These are phyloP conservation scores for Oxyscelio sp. DNA, from an alignment of 2,888 invertebrate species.

Conservation along the genomic window DNA sequence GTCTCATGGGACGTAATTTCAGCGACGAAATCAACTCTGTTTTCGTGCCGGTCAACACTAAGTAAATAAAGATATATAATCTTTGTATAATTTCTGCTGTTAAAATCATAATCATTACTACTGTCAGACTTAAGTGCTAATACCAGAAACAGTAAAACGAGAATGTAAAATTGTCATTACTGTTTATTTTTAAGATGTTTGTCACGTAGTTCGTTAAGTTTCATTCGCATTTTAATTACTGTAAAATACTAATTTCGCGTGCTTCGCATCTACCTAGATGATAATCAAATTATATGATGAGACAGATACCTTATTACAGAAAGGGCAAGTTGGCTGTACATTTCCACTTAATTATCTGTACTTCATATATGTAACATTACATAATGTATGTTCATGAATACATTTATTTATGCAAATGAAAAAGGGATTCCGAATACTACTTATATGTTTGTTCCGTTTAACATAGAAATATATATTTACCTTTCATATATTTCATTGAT, in stretches of 20 bases:
- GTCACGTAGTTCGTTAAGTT: constrained; percentile 1
- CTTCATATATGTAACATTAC: neutral
- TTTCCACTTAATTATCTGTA: constrained; percentile 33
- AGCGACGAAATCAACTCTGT: constrained; percentile 44
- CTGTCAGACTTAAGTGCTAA: neutral
- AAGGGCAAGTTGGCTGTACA: constrained; percentile 28
- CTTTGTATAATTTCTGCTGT: constrained; percentile 22
- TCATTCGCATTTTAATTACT: neutral
- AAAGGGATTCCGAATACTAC: constrained; percentile 19
- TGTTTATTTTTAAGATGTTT: neutral
- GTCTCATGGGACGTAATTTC: constrained; percentile 44
- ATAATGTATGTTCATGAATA: constrained; percentile 6
- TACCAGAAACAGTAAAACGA: neutral
- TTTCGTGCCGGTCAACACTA: constrained; percentile 55
- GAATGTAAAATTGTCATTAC: neutral
- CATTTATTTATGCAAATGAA: constrained; percentile 36
- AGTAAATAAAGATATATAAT: constrained; percentile 41
- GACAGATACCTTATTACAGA: constrained; percentile 8
- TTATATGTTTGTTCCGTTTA: constrained; percentile 25
- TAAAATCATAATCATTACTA: constrained; percentile 25
- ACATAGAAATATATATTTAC: constrained; percentile 33
- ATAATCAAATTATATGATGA: constrained; percentile 1
- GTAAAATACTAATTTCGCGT: neutral
- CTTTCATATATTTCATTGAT: constrained; percentile 60
- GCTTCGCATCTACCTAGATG: neutral